Base-by-base conservation (phyloP, 2,888 invertebrate genomes). In the Thymelicus acteon region DNA sequence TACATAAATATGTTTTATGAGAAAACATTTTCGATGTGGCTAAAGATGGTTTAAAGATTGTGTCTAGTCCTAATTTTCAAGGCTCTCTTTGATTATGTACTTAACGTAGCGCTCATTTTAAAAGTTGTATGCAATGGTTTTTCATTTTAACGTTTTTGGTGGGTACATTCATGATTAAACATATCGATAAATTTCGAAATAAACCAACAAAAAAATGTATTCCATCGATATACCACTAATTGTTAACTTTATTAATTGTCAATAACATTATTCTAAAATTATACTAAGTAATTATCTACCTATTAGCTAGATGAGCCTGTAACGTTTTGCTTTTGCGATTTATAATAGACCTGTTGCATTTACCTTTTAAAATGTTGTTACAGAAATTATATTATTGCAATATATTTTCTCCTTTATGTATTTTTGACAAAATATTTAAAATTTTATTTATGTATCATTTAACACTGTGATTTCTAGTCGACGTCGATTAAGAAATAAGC, bases 401-500 rank as follows among this genome's bases (percentile, higher is more conserved):
- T 7, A 40, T 40, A 31, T n/a, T 8, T 19, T 52, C 52, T 7
- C 7, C 8, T 52, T 19, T 54, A 24, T 15, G 7, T 57, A 58
- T 58, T 58, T 58, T 58, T 7, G 7, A 3, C 39, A 58, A 54
- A 54, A 12, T 54, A 39, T 58, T 13, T n/a, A 58, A 58, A 58
- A n/a, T 58, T 39, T 58, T 39, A 39, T 58, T 58, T 58, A 57
- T 24, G 13, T 57, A 58, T 39, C 39, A 58, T 58, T 39, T 13
- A 80, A 78, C 79, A 87, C 89, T 89, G 89, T 90, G 89, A 90
- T 90, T 89, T 89, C 89, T 90, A 90, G 90, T 90, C 88, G 88
- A 87, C 82, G 82, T 83, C 85, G 84, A 77, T 79, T 82, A 83
- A 83, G 81, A 81, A 82, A 79, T 85, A 86, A 90, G 89, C 89